A percentile compares a stretch with the other conserved stretches of the same genome.
phyloP scores from a whole-genome alignment of 2,113 vertebrate genomes.

The Hippocampus guttulatus region DNA sequence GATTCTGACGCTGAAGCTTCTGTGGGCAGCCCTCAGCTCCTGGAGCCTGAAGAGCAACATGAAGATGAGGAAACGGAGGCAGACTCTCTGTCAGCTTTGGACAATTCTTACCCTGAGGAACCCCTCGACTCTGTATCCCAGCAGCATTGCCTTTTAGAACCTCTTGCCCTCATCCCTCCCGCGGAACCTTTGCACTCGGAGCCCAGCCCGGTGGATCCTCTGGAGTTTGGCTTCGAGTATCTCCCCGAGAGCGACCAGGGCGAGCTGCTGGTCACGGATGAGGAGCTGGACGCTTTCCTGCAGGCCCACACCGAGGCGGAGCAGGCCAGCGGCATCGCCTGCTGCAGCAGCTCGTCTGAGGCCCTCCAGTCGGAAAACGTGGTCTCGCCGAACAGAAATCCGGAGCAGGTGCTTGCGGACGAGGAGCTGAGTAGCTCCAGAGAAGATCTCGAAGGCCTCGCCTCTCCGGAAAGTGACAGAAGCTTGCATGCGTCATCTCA shows the following conservation, averaged over 20 bases:
- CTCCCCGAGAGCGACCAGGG: slow-evolving; percentile 75
- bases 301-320: slow-evolving; percentile 69
- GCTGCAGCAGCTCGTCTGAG: slow-evolving; percentile 18
- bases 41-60: slow-evolving; percentile 19
- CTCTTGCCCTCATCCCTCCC: slow-evolving; percentile 1
- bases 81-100: slow-evolving; percentile 29
- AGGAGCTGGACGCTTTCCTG: slow-evolving; percentile 90
- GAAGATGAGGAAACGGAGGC: slow-evolving; percentile 36
- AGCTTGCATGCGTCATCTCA: slow-evolving; percentile 34
- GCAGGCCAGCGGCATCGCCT: slow-evolving; percentile 14
- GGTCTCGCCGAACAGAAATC: slow-evolving; percentile 29
- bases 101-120: slow-evolving; percentile 4
- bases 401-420: slow-evolving; percentile 32
- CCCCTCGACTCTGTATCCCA: neutral
- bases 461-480: slow-evolving; percentile 62
- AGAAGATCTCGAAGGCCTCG: slow-evolving; percentile 33
- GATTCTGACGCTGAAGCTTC: slow-evolving; percentile 17
- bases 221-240: slow-evolving; percentile 70
- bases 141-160: slow-evolving; percentile 13
- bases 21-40: neutral
- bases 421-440: slow-evolving; percentile 43
- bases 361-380: slow-evolving; percentile 35
- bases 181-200: slow-evolving; percentile 26
- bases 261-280: slow-evolving; percentile 79
- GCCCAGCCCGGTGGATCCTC: slow-evolving; percentile 49